A percentile compares a stretch with the other conserved stretches of the same genome.
Conservation (phyloP, 2,888 invertebrate genomes). For the Oasisia sp. region DNA sequence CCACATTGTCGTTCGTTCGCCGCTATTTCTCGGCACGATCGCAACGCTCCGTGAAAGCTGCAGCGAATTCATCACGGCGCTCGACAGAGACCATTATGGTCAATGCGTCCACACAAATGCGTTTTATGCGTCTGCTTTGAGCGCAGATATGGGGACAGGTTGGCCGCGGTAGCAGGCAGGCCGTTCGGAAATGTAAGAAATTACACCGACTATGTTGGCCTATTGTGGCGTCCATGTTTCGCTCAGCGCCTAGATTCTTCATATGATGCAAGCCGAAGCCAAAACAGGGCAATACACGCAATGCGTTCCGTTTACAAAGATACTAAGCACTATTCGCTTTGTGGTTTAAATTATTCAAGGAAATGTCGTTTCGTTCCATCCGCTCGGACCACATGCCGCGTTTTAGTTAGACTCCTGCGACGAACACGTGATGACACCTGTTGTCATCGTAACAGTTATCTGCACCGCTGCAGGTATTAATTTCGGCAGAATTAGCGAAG, state of each 20-base stretch:
- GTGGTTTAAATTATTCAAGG: background rate
- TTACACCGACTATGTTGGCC: background rate
- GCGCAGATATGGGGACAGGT: background rate
- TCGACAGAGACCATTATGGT: background rate
- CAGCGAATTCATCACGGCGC: background rate
- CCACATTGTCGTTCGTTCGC: background rate
- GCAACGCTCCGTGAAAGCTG: background rate
- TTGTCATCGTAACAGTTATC: background rate
- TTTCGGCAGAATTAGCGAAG: too few relatives aligned
- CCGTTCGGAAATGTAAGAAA: background rate
- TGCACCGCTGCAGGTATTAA: too few relatives aligned
- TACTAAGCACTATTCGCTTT: background rate
- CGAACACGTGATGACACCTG: background rate
- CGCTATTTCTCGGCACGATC: background rate
- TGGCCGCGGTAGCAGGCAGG: background rate
- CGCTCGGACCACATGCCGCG: background rate
- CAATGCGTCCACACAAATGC: background rate
- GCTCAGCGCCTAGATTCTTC: background rate
- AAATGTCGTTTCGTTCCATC: background rate
- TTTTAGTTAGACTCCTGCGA: background rate
- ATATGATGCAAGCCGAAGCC: background rate
- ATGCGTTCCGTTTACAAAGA: background rate
- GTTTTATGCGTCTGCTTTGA: background rate
- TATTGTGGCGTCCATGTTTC: background rate
- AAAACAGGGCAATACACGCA: background rate